Conservation (phyloP, 2,888 invertebrate genomes). For the Thera britannica region DNA sequence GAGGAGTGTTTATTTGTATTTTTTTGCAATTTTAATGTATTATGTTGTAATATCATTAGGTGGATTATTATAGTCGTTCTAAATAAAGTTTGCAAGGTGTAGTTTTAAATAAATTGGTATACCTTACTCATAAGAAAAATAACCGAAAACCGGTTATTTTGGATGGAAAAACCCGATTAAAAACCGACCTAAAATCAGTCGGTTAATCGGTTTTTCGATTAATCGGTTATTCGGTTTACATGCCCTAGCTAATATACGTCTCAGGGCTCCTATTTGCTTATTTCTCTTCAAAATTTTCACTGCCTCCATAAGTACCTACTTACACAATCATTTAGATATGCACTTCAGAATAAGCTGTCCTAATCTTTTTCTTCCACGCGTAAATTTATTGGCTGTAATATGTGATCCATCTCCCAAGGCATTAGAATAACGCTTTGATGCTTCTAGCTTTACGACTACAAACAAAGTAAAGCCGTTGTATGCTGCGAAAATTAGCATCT, state of each 20-base stretch:
- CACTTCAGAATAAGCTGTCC: conserved; percentile 2
- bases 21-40: no score
- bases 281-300: conserved; percentile 12
- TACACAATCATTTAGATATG: neutral
- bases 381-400: conserved; percentile 4
- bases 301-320: neutral
- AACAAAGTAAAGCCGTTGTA: conserved; percentile 21
- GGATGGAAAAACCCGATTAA: no score
- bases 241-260: no score
- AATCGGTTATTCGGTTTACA: neutral
- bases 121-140: no score
- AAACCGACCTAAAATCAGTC: no score
- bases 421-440: conserved; percentile 14
- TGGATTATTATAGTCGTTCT: no score
- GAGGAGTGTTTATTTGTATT: no score
- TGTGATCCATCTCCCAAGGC: neutral
- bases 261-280: conserved; percentile 1
- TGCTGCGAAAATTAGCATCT: conserved; percentile 26
- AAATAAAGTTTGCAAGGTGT: no score
- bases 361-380: conserved; percentile 3
- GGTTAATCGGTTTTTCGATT: no score
- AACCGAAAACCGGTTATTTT: no score
- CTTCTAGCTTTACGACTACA: conserved; percentile 22
- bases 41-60: no score
- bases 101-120: no score